Evolutionary conservation across 2,797 vertebrate genomes (phyloP).

Genomic region (Sparidentex hasta): DNA sequence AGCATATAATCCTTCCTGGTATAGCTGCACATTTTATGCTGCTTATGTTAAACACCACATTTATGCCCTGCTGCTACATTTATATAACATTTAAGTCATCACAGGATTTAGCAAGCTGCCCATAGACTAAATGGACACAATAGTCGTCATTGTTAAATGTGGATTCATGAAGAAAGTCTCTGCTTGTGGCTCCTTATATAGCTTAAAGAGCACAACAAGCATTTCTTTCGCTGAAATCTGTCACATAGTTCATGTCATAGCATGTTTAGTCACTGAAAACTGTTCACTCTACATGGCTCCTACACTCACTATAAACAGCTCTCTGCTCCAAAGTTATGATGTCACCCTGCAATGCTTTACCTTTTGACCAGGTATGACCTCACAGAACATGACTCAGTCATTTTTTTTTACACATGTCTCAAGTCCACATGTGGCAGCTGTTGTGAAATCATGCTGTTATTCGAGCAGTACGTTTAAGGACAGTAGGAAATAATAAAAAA

Average conservation of each 20-base stretch:
- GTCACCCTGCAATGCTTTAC: background rate
- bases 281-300: background rate
- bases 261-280: background rate
- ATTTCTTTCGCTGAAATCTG: background rate
- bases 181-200: background rate
- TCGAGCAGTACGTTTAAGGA: background rate
- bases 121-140: slow-evolving; percentile 22
- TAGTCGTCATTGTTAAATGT: background rate
- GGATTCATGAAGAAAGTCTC: slow-evolving; percentile 3
- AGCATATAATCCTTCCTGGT: background rate
- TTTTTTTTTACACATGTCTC: background rate
- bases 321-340: background rate
- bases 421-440: background rate
- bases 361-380: background rate
- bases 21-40: background rate
- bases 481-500: background rate
- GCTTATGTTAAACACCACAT: background rate
- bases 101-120: slow-evolving; percentile 19
- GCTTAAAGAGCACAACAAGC: background rate
- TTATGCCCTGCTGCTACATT: background rate
- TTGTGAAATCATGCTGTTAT: background rate
- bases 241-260: fast-evolving
- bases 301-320: background rate
- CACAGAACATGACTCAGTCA: background rate
- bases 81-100: slow-evolving; percentile 11